Conservation (phyloP, 2,797 vertebrate genomes). For the Potorous gilbertii region DNA sequence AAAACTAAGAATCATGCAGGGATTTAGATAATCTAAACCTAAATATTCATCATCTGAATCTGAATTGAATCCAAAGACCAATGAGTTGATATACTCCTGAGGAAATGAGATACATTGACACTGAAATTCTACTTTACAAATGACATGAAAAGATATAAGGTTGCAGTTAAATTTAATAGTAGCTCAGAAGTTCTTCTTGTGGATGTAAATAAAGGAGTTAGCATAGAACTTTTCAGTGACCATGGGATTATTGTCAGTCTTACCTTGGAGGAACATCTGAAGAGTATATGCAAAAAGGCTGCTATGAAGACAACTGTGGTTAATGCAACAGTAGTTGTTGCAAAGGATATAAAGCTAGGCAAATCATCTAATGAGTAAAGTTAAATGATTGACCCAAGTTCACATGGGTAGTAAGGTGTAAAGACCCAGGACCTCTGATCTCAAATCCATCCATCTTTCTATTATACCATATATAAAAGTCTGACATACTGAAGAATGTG, state of each 20-base stretch:
- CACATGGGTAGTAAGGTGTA: not conserved
- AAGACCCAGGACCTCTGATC: not conserved
- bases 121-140: not conserved
- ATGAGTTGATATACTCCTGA: not conserved
- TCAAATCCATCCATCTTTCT: not conserved
- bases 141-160: not conserved
- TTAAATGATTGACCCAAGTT: not conserved
- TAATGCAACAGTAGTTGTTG: not conserved
- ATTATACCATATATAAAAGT: not conserved
- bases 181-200: not conserved
- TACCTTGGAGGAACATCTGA: not conserved
- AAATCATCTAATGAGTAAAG: not conserved
- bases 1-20: not conserved
- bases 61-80: not conserved
- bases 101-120: not conserved
- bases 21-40: not conserved
- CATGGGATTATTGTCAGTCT: not conserved
- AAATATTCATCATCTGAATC: not conserved
- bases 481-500: not conserved
- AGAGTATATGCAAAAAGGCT: not conserved
- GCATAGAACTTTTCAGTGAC: not conserved
- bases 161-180: not conserved
- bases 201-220: not conserved
- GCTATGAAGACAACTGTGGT: not conserved
- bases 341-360: not conserved